These are phyloP conservation scores for Arge pagana DNA, from an alignment of 2,888 invertebrate genomes.

Conservation along the genomic window DNA sequence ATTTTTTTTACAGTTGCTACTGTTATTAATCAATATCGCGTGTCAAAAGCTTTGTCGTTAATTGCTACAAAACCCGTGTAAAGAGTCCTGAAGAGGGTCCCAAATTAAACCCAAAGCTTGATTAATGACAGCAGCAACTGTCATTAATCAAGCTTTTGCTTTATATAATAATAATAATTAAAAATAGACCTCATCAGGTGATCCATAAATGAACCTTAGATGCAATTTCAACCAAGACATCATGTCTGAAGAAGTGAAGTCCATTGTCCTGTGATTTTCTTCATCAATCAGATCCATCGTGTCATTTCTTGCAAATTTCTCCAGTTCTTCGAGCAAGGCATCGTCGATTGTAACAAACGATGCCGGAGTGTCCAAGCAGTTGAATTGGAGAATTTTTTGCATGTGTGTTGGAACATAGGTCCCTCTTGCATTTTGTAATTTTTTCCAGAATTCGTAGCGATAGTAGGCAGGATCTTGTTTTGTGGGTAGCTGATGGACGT, in stretches of 20 bases:
- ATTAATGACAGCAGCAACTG: too few species aligned
- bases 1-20: background rate
- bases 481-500: conserved; percentile 2
- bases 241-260: conserved; percentile 1
- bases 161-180: conserved; percentile 5
- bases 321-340: conserved; percentile 7
- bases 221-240: conserved; percentile 8
- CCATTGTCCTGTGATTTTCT: conserved; percentile 5
- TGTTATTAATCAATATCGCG: too few species aligned
- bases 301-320: conserved; percentile 5
- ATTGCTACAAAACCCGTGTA: too few species aligned
- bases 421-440: conserved; percentile 1
- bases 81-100: too few species aligned
- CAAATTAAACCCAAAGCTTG: too few species aligned
- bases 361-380: conserved; percentile 6
- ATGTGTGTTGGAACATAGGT: conserved; percentile 5
- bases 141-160: too few species aligned
- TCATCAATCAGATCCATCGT: conserved; percentile 3
- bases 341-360: conserved; percentile 8
- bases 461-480: conserved; percentile 7
- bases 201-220: conserved; percentile 4
- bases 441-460: conserved; percentile 6
- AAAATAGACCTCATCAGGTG: conserved; percentile 3
- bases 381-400: conserved; percentile 4
- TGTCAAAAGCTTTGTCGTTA: too few species aligned